Evolutionary conservation across 2,797 vertebrate genomes (phyloP), one percentile per base, ranked within the genome.

Genomic region (Momotus momota): DNA sequence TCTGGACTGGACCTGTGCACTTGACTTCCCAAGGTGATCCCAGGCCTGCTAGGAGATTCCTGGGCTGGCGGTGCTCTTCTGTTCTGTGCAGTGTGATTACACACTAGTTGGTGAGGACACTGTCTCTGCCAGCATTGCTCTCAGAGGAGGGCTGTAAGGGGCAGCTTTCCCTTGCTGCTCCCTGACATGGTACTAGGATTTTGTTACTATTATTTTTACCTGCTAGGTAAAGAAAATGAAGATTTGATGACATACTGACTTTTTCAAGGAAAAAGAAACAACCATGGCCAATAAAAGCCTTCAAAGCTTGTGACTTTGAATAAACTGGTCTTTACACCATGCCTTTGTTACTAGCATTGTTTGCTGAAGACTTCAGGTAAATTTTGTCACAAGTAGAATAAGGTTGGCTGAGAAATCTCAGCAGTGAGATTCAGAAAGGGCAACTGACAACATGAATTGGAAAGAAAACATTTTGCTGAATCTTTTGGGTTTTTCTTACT

Each of bases 71-170:
- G 52, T 31, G 25, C 29, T 43, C 31, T 43, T 6, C n/a, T 65
- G 19, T 14, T 55, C 8, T 31, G 10, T 5, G 6, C 67, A 21
- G 9, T n/a, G 12, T 3, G 6, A 27, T 43, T 25, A 20, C 22
- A 16, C 18, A 12, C 22, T 29, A 31, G 7, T 7, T 1, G 0
- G 6, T 6, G 19, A 0, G 0, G 10, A 9, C 46, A 20, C 16
- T 40, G 31, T 18, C 52, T 43, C 31, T 41, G 31, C 38, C 18
- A 49, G 29, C 23, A 20, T 12, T 49, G 22, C 14, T 71, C 14
- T 57, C 62, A 51, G 29, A 26, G 21, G 5, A 29, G 4, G 16
- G 10, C 14, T 66, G 7, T 21, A 33, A 70, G 8, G 12, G 69
- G 9, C 23, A 80, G 7, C 22, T 49, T 61, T 73, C 26, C 38